Evolutionary conservation across 2,888 invertebrate genomes (phyloP).

Genomic region (Trachelus tabidus): DNA sequence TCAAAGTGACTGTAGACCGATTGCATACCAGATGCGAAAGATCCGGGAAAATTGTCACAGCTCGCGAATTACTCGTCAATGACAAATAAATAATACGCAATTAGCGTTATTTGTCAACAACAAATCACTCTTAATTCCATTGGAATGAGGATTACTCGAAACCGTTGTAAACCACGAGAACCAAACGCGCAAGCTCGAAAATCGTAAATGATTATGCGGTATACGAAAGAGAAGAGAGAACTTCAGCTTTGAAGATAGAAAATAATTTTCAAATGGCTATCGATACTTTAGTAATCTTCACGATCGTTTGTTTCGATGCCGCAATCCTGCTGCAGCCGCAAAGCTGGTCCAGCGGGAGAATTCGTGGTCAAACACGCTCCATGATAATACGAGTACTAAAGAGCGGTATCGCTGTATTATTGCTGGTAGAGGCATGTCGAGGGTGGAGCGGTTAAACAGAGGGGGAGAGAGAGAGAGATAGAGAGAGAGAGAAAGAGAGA

Average conservation of each 20-base stretch:
- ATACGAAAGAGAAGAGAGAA: no score
- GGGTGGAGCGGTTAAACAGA: conserved; percentile 3
- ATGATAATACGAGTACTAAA: conserved; percentile 55
- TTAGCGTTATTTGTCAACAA: no score
- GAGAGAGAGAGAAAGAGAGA: neutral
- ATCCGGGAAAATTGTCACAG: neutral
- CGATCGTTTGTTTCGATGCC: conserved; percentile 52
- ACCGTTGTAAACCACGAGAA: no score
- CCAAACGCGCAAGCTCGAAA: no score
- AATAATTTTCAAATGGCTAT: no score
- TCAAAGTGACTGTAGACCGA: conserved; percentile 5
- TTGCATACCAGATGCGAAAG: neutral
- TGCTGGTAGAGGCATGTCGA: conserved; percentile 34
- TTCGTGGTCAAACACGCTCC: conserved; percentile 52
- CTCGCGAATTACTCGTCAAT: no score
- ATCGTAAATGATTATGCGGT: no score
- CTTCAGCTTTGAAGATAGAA: no score
- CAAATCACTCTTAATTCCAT: no score
- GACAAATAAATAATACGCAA: no score
- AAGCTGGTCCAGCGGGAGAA: conserved; percentile 22
- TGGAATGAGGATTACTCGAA: no score
- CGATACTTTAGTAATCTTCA: conserved; percentile 55
- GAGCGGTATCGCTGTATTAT: conserved; percentile 53
- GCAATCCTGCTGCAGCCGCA: conserved; percentile 17
- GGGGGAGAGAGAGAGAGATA: neutral